phyloP scores from a whole-genome alignment of 2,888 invertebrate genomes.

The Siphonodentalium dalli region DNA sequence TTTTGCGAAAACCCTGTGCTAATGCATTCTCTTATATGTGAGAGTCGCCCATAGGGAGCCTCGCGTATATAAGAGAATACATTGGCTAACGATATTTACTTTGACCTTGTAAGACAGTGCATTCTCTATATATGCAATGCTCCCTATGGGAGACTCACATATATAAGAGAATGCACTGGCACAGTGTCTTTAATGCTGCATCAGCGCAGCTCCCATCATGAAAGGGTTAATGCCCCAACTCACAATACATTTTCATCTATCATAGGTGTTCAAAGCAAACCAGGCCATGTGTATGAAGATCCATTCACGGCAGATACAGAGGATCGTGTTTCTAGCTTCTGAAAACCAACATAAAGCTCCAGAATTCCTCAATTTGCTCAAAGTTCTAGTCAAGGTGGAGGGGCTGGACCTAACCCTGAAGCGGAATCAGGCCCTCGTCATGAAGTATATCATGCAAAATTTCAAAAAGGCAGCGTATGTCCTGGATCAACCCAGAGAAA shows the following conservation, averaged over 20 bases:
- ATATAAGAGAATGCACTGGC: no score
- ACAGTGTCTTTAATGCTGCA: no score
- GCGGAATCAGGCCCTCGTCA: slow-evolving; percentile 62
- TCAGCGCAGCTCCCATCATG: no score
- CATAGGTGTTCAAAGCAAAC: slow-evolving; percentile 62
- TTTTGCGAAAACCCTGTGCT: no score
- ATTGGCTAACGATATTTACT: no score
- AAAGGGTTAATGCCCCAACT: neutral
- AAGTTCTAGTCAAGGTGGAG: slow-evolving; percentile 59
- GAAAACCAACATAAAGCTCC: slow-evolving; percentile 58
- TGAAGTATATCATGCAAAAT: slow-evolving; percentile 65
- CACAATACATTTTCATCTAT: slow-evolving; percentile 1
- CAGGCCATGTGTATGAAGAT: slow-evolving; percentile 61
- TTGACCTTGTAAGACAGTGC: no score
- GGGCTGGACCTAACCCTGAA: slow-evolving; percentile 61
- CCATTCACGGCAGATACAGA: slow-evolving; percentile 58
- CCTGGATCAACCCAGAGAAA: slow-evolving; percentile 55
- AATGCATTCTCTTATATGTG: no score
- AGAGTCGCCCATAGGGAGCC: no score
- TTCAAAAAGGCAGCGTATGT: slow-evolving; percentile 60
- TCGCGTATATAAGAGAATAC: no score
- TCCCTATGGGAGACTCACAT: no score
- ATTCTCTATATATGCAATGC: no score
- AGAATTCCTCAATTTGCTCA: slow-evolving; percentile 58
- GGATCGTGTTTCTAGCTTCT: slow-evolving; percentile 55